Base-by-base conservation (phyloP, 2,797 vertebrate genomes). In the Gila robusta region DNA sequence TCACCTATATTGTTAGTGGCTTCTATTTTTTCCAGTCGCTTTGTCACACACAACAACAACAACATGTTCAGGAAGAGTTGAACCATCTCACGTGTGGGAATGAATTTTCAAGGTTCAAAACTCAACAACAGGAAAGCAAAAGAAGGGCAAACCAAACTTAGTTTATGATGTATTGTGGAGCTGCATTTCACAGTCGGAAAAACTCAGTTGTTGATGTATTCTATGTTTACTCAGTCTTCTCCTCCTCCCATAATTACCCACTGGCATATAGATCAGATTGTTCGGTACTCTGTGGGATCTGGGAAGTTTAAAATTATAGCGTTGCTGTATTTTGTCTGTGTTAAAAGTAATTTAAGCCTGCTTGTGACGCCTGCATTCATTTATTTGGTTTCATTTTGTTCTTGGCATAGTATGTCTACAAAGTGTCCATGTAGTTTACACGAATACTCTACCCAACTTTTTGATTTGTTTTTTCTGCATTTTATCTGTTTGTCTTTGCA, bases 191-290 rank as follows among this genome's bases (percentile, higher is more conserved):
- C 77, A 70, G 62, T 44, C 86, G 85, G 70, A 74, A 70, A 41
- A 69, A 37, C 11, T 77, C 6, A 67, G 73, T 23, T 69, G 32
- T 67, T 70, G 35, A 69, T 89, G 56, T 79, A 70, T 59, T 89
- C 85, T 88, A 85, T 88, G 80, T 90, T 83, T 86, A 80, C 59
- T 64, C 85, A 54, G 56, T 86, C 72, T 88, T 52, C 39, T 62
- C 81, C 77, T 41, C 28, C 83, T 87, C 79, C 74, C 87, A 47
- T 90, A 90, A 93, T 92, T 91, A 91, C 74, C 32, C 79, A 21
- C 87, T 52, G 76, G 81, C 76, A 62, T 78, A 82, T 74, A 89
- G 83, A 85, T 32, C 0, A 82, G 87, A 87, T 89, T 88, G 56
- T 82, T 89, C 2, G 49, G 28, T 52, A 11, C 35, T 49, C 39